Conservation (phyloP, 2,113 vertebrate species). For the Lophius piscatorius region DNA sequence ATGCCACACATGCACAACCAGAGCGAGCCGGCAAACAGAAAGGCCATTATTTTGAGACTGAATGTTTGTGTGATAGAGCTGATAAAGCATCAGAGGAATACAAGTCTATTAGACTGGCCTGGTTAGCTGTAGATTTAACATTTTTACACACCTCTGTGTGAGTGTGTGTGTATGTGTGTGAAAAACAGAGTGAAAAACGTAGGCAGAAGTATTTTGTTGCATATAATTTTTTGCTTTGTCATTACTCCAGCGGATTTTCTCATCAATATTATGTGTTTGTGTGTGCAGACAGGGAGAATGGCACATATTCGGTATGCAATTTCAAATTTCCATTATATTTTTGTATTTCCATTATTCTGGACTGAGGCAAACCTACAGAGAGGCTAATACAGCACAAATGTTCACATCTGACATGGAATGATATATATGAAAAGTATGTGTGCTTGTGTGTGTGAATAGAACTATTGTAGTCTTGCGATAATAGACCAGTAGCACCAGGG, state of each 20-base stretch:
- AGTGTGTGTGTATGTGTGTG: constrained; percentile 9
- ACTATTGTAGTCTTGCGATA: constrained; percentile 37
- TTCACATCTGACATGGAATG: constrained; percentile 70
- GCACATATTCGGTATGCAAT: constrained; percentile 60
- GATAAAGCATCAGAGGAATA: constrained; percentile 75
- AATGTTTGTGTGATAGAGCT: constrained; percentile 76
- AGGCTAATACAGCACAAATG: constrained; percentile 73
- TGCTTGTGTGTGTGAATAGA: not conserved
- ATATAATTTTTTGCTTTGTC: constrained; percentile 63
- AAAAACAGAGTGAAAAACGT: constrained; percentile 39
- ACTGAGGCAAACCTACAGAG: constrained; percentile 67
- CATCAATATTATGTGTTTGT: constrained; percentile 54
- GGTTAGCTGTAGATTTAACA: constrained; percentile 74
- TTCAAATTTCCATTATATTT: constrained; percentile 74
- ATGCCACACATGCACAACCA: constrained; percentile 13
- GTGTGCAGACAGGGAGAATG: constrained; percentile 10
- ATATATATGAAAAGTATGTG: constrained; percentile 59
- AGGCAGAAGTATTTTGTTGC: constrained; percentile 38
- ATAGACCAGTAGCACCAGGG: constrained; percentile 53
- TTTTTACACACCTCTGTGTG: constrained; percentile 54
- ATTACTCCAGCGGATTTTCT: constrained; percentile 71
- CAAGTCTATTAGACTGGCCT: constrained; percentile 72
- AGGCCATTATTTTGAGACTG: constrained; percentile 75
- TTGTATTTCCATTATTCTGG: constrained; percentile 74
- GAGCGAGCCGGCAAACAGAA: constrained; percentile 64